Evolutionary conservation across 2,888 invertebrate species (phyloP), one percentile per base, ranked within the genome.

Genomic region (Sinopyrophorus schimmeli): DNA sequence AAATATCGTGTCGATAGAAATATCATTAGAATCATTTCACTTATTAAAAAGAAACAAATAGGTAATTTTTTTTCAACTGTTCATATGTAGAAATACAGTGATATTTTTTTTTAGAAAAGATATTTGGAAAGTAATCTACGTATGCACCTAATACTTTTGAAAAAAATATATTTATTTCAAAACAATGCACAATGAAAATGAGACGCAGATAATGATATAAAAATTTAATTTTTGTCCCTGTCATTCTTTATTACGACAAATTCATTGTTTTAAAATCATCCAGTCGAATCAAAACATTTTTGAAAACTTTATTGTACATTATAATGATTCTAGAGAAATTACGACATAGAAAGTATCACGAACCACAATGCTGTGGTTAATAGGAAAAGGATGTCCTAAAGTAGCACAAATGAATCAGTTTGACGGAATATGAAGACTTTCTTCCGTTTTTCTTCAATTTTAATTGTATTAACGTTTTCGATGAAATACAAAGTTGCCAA

Each of bases 301-400:
- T 24, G 34, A 28, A 35, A 21, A 27, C 28, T 18, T 39, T 38
- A 41, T 32, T 21, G 51, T 43, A n/a, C n/a, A n/a, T n/a, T n/a
- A 16, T 27, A 21, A 37, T 28, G 20, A 37, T 48, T 47, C 39
- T 51, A 50, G 42, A 50, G 51, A 59, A 59, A 58, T 53, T 51
- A 59, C 57, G 18, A 43, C 50, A 46, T 53, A 54, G 58, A 58
- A 58, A 58, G 56, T 58, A 39, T 47, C 52, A 42, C 46, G 16
- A 12, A 27, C 11, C 34, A 34, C 20, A 31, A 46, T 39, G 39
- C 24, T 26, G 15, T 23, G 16, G 35, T 32, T 37, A 34, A 11
- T 37, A 44, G 42, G 50, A 42, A 42, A 34, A 49, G 50, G 34
- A 47, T 50, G 39, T 40, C 39, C 20, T 24, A 23, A 50, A 50